phyloP scores from a whole-genome alignment of 2,113 vertebrate genomes.

The Burhinus oedicnemus region DNA sequence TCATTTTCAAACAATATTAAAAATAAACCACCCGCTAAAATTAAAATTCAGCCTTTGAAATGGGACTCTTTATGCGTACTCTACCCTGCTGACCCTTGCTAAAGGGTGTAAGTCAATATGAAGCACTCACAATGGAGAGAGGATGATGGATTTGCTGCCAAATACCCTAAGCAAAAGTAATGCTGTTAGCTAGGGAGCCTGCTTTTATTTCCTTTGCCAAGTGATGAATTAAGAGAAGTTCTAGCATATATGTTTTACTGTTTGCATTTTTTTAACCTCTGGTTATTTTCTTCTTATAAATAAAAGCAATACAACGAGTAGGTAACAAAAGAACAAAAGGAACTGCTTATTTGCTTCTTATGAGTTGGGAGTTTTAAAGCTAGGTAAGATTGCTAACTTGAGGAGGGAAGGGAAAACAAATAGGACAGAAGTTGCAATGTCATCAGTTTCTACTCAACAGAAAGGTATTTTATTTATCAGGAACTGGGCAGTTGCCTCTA shows the following conservation, averaged over 20 bases:
- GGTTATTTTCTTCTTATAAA: neutral
- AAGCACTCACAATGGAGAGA: slow-evolving; percentile 32
- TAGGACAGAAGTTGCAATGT: neutral
- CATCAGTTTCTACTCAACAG: neutral
- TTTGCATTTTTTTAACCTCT: neutral
- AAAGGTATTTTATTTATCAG: slow-evolving; percentile 1
- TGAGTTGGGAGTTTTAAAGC: neutral
- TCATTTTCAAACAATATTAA: slow-evolving; percentile 26
- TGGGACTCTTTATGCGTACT: neutral
- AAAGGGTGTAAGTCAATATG: slow-evolving; percentile 23
- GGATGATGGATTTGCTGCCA: slow-evolving; percentile 60
- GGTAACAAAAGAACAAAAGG: slow-evolving; percentile 10
- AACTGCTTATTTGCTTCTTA: neutral
- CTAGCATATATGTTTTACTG: neutral
- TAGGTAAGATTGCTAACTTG: neutral
- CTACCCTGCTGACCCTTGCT: slow-evolving; percentile 41
- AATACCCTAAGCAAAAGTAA: slow-evolving; percentile 46
- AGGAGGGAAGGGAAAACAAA: neutral
- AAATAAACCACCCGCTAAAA: slow-evolving; percentile 36
- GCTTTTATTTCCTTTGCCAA: slow-evolving; percentile 45
- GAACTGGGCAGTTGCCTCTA: neutral
- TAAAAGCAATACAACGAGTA: neutral
- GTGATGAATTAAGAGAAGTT: slow-evolving; percentile 13
- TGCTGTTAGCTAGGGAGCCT: neutral
- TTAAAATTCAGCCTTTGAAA: slow-evolving; percentile 55